These are phyloP conservation scores for Suncus etruscus DNA, from an alignment of 2,113 vertebrate species.

Conservation along the genomic window DNA sequence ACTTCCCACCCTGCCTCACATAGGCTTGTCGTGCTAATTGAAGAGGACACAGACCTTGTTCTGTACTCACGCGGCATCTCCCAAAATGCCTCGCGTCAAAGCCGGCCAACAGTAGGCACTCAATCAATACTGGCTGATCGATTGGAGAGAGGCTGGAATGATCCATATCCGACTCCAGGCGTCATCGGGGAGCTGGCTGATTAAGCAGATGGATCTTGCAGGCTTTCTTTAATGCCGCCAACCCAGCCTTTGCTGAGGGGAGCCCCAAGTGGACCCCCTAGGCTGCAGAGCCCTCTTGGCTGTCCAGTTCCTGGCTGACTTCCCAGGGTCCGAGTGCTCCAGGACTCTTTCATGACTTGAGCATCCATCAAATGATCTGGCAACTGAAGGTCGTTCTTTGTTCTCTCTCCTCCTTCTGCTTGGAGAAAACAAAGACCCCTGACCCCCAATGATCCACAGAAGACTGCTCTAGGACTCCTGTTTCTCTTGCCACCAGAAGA, in stretches of 20 bases:
- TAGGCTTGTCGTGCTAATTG: conserved; percentile 59
- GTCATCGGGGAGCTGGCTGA: conserved; percentile 73
- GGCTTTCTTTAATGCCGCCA: conserved; percentile 7
- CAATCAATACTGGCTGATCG: conserved; percentile 81
- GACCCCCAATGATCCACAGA: not conserved
- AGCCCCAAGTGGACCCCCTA: not conserved
- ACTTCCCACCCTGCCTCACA: not conserved
- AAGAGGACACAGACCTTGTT: conserved; percentile 70
- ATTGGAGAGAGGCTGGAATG: conserved; percentile 73
- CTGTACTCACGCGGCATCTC: conserved; percentile 66
- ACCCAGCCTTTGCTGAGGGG: conserved; percentile 20
- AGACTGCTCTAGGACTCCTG: not conserved
- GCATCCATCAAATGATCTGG: conserved; percentile 66
- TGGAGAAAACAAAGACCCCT: not conserved
- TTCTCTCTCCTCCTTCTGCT: conserved; percentile 40
- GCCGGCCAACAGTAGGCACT: conserved; percentile 77
- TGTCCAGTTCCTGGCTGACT: not conserved
- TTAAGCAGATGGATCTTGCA: conserved; percentile 68
- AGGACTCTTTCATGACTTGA: not conserved
- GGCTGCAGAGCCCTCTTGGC: not conserved
- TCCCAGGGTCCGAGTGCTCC: not conserved
- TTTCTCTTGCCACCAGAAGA: not conserved
- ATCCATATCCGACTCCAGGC: conserved; percentile 74
- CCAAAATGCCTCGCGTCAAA: conserved; percentile 75
- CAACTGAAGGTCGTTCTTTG: conserved; percentile 52